These are phyloP conservation scores for Buathra laborator DNA, from an alignment of 2,888 invertebrate species.

Conservation along the genomic window DNA sequence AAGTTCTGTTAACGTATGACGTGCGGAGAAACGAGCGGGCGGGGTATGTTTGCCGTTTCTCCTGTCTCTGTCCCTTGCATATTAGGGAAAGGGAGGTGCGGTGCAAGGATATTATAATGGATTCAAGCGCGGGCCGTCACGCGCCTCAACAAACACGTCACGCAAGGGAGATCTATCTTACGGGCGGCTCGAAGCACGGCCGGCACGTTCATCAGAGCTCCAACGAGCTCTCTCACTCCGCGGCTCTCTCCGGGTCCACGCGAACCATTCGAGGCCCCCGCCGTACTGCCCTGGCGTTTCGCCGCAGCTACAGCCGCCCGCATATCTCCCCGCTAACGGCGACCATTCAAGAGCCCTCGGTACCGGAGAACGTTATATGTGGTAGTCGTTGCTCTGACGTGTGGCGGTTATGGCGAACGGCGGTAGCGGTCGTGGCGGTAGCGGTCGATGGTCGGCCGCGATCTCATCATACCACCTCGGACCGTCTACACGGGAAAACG, in stretches of 20 bases:
- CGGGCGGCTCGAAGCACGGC: conserved; percentile 69
- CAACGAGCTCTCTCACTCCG: conserved; percentile 71
- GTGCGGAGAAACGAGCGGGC: conserved; percentile 15
- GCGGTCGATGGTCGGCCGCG: conserved; percentile 41
- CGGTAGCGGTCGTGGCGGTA: conserved; percentile 28
- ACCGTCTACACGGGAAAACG: conserved; percentile 59
- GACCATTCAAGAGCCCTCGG: conserved; percentile 24
- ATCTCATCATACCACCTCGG: conserved; percentile 17
- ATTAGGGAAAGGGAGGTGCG: conserved; percentile 38
- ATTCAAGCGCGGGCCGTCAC: conserved; percentile 73
- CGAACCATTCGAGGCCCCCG: conserved; percentile 18
- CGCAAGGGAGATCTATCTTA: conserved; percentile 77
- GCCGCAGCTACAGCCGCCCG: conserved; percentile 58
- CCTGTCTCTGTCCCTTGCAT: neutral
- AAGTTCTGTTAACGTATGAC: conserved; percentile 18
- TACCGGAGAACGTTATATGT: conserved; percentile 27
- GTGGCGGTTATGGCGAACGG: conserved; percentile 25
- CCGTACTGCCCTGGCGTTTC: conserved; percentile 30
- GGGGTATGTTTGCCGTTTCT: conserved; percentile 3
- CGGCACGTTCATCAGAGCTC: conserved; percentile 76
- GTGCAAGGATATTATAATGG: conserved; percentile 70
- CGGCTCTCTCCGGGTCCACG: conserved; percentile 13
- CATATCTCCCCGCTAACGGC: conserved; percentile 53
- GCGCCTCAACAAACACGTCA: conserved; percentile 76
- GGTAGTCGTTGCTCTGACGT: conserved; percentile 26